A percentile compares a stretch with the other conserved stretches of the same genome.
Conservation (phyloP, 2,113 vertebrate species). For the Triplophysa tibetana region DNA sequence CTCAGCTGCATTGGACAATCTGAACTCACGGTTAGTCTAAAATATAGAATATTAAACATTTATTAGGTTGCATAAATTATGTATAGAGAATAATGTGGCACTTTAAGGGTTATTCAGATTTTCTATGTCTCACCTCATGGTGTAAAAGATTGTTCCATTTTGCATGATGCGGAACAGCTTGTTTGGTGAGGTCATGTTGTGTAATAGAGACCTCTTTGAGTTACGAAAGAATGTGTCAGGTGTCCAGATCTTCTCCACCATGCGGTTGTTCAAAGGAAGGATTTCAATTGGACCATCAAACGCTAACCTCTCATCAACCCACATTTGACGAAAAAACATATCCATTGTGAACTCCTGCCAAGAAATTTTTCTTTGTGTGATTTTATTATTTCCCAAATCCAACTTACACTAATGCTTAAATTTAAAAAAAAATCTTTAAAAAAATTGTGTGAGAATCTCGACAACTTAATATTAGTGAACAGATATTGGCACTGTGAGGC, state of each 20-base stretch:
- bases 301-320: conserved; percentile 78
- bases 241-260: conserved; percentile 81
- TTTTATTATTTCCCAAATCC: background rate
- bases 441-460: background rate
- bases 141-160: conserved; percentile 81
- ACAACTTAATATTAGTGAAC: background rate
- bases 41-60: conserved; percentile 17
- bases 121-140: conserved; percentile 73
- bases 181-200: conserved; percentile 81
- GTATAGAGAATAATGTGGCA: background rate
- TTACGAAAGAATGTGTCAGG: conserved; percentile 81
- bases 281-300: conserved; percentile 77
- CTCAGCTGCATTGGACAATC: conserved; percentile 78
- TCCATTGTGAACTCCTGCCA: conserved; percentile 79
- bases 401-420: background rate
- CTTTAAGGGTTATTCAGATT: background rate
- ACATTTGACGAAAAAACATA: conserved; percentile 82
- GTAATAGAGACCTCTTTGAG: conserved; percentile 74
- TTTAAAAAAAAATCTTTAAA: background rate
- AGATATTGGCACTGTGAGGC: background rate
- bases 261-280: conserved; percentile 76
- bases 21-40: conserved; percentile 74
- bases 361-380: background rate
- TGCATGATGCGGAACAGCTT: conserved; percentile 83
- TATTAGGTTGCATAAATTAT: background rate